Evolutionary conservation across 37 sponge, comb jelly and placozoan species (phyloP).

Genomic region (Theonella swinhoei): DNA sequence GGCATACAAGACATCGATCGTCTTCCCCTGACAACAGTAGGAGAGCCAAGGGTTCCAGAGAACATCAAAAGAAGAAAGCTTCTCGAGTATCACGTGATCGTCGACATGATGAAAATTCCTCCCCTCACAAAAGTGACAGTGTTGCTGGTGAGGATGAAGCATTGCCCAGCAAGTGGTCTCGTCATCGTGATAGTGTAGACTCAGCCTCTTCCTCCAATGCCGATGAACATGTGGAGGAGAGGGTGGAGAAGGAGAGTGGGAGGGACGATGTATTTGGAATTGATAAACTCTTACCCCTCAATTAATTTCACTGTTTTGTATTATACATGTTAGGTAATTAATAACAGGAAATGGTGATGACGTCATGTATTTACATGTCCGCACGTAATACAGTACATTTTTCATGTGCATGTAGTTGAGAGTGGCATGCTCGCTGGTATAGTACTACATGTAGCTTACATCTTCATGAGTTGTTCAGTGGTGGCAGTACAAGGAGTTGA

Average conservation of each 20-base stretch:
- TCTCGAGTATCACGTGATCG: no score
- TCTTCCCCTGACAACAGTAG: not conserved
- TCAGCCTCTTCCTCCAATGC: not conserved
- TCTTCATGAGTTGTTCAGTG: no score
- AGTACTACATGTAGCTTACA: no score
- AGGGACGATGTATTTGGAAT: constrained; percentile 28
- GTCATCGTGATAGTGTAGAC: constrained; percentile 6
- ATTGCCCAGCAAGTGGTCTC: constrained; percentile 20
- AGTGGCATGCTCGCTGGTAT: no score
- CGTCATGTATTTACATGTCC: no score
- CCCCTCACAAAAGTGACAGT: not conserved
- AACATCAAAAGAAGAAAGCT: no score
- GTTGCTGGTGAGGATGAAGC: not conserved
- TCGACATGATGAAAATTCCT: not conserved
- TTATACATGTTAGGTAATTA: no score
- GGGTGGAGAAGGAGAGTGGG: not conserved
- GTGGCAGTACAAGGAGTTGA: no score
- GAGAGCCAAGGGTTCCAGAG: not conserved
- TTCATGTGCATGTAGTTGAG: no score
- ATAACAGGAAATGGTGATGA: no score
- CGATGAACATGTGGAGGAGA: constrained; percentile 28
- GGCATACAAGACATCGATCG: not conserved
- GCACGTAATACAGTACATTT: no score
- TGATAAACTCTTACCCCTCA: not conserved
- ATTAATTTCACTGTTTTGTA: no score